phyloP scores from a whole-genome alignment of 2,113 vertebrate species.

The Pyxicephalus adspersus region DNA sequence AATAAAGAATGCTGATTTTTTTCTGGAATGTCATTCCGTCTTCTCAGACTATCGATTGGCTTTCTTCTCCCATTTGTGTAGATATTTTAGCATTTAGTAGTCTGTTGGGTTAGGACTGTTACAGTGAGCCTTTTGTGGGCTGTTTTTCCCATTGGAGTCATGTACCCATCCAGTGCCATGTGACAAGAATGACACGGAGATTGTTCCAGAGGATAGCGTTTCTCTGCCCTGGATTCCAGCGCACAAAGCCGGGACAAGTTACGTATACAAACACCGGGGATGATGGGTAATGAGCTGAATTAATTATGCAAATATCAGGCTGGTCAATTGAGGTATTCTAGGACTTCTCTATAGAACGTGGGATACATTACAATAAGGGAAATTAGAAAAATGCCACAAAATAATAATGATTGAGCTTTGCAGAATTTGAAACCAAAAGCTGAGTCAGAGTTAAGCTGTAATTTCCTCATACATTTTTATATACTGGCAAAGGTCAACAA shows the following conservation, averaged over 20 bases:
- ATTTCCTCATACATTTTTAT: no score
- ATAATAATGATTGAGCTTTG: no score
- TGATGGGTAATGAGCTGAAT: slow-evolving; percentile 19
- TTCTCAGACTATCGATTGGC: no score
- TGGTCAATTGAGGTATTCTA: slow-evolving; percentile 21
- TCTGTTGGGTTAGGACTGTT: not conserved
- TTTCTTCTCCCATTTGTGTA: no score
- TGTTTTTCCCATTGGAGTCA: slow-evolving; percentile 28
- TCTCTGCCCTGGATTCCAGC: slow-evolving; percentile 46
- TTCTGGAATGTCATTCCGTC: no score
- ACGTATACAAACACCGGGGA: not conserved
- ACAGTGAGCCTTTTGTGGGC: slow-evolving; percentile 7
- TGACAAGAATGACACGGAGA: not conserved
- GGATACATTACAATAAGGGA: not conserved
- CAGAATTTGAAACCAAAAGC: no score
- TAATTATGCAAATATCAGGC: slow-evolving; percentile 37
- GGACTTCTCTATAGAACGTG: not conserved
- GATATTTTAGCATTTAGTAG: not conserved
- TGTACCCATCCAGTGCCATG: not conserved
- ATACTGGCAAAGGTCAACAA: no score
- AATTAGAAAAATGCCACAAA: not conserved
- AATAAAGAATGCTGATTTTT: no score
- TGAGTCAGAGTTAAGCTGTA: no score
- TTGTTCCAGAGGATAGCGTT: slow-evolving; percentile 29
- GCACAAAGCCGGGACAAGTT: not conserved